These are phyloP conservation scores for Emmelina monodactyla DNA, from an alignment of 2,888 invertebrate genomes.

Conservation along the genomic window DNA sequence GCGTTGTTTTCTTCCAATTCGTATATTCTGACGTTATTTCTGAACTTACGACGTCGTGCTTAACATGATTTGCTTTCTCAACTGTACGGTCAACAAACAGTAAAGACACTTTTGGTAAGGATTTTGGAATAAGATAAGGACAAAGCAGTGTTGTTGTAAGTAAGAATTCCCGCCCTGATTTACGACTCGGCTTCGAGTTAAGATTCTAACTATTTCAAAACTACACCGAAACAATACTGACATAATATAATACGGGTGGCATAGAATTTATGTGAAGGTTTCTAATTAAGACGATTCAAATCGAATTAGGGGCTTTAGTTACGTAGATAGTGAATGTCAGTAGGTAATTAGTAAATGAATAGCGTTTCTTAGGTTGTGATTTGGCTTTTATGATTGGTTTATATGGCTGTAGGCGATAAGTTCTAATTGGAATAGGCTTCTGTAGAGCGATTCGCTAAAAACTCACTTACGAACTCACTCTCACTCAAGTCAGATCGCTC, in stretches of 20 bases:
- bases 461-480: too few species aligned
- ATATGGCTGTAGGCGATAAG: too few species aligned
- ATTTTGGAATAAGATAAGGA: background rate
- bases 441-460: too few species aligned
- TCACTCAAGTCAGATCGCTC: too few species aligned
- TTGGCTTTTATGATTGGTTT: too few species aligned
- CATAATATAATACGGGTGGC: constrained; percentile 29
- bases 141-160: background rate
- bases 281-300: constrained; percentile 7
- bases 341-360: too few species aligned
- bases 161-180: constrained; percentile 23
- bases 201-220: constrained; percentile 29
- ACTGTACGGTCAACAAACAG: constrained; percentile 19
- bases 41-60: constrained; percentile 24
- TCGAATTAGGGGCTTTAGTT: background rate
- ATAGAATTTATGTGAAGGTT: constrained; percentile 40
- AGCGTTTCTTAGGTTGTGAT: too few species aligned
- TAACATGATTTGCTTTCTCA: constrained; percentile 31
- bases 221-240: constrained; percentile 26
- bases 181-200: constrained; percentile 26
- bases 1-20: constrained; percentile 28
- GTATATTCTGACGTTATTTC: constrained; percentile 31
- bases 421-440: too few species aligned
- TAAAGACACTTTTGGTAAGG: background rate
- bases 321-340: too few species aligned